These are phyloP conservation scores for Trididemnum clinides DNA, from an alignment of 23 tunicate species.

Conservation along the genomic window DNA sequence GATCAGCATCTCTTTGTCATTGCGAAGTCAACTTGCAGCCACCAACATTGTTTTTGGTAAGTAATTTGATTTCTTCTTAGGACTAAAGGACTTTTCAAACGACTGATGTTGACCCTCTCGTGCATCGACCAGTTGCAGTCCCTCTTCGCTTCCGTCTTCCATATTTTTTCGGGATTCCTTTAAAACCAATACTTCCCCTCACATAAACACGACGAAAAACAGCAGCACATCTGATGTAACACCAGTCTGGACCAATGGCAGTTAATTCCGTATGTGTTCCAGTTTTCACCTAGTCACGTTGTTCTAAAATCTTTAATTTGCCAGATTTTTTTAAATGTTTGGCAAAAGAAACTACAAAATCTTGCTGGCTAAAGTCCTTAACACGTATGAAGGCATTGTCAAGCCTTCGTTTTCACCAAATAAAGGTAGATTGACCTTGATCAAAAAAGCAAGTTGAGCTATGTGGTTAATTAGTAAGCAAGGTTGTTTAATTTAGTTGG, in stretches of 20 bases:
- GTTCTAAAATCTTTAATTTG: constrained; percentile 84
- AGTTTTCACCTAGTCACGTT: constrained; percentile 83
- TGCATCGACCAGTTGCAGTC: neutral
- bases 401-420: too few species aligned
- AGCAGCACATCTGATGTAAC: constrained; percentile 89
- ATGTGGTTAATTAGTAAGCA: too few species aligned
- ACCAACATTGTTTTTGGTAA: constrained; percentile 69
- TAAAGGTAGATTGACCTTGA: too few species aligned
- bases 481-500: too few species aligned
- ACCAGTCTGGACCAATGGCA: constrained; percentile 90
- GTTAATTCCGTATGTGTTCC: constrained; percentile 83
- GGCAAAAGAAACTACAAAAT: too few species aligned
- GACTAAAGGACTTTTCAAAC: constrained; percentile 84
- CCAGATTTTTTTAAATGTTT: too few species aligned
- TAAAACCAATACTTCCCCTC: constrained; percentile 86
- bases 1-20: neutral
- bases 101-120: constrained; percentile 63
- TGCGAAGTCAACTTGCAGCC: neutral
- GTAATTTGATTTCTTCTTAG: constrained; percentile 73
- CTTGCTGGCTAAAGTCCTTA: too few species aligned
- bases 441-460: too few species aligned
- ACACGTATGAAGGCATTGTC: too few species aligned
- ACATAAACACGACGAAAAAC: constrained; percentile 77
- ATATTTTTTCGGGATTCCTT: constrained; percentile 76
- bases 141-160: constrained; percentile 56